Base-by-base conservation (phyloP, 2,113 vertebrate genomes). In the Corapipo altera region DNA sequence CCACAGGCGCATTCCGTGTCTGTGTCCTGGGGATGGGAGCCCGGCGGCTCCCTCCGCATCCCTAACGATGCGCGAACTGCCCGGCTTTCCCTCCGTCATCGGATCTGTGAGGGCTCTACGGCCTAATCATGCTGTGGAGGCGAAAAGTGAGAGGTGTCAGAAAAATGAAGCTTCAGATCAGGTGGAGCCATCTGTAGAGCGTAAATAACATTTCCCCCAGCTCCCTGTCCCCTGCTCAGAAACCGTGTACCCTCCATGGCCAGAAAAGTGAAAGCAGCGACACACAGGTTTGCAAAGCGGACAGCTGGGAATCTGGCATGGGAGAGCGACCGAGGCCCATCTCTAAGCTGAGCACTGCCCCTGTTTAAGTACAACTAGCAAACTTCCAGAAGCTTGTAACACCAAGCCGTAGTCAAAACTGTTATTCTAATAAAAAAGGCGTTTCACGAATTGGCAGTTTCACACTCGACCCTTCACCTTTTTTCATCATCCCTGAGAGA, bases 61-160 rank as follows among this genome's bases (percentile, higher is more conserved):
- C 48, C 70, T 32, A 46, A 46, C 20, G 67, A 52, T 61, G 91
- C 17, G 61, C 62, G 17, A 66, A 54, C 18, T 12, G 12, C 57
- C 39, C 43, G 26, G 6, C 74, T 85, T 78, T 32, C 74, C 57
- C 57, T 54, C 24, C 24, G 89, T 32, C 87, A 92, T 18, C 33
- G 76, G 71, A 95, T 91, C 91, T 41, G 6, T 12, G 76, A 11
- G 80, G 55, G 46, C 9, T 39, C 88, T 12, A 14, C 20, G 48
- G 93, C 90, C 88, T 57, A 7, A 76, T 89, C 78, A 0, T 85
- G 86, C 86, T 96, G 91, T 6, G 74, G 72, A 88, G 79, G 82
- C 69, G 82, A 95, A 89, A 95, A 93, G 79, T 72, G 91, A 96
- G 85, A 95, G 48, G 92, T 62, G 91, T 79, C 89, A 52, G 95